Evolutionary conservation across 2,113 vertebrate genomes (phyloP), one percentile per base, ranked within the genome.

Genomic region (Pleuronectes platessa): DNA sequence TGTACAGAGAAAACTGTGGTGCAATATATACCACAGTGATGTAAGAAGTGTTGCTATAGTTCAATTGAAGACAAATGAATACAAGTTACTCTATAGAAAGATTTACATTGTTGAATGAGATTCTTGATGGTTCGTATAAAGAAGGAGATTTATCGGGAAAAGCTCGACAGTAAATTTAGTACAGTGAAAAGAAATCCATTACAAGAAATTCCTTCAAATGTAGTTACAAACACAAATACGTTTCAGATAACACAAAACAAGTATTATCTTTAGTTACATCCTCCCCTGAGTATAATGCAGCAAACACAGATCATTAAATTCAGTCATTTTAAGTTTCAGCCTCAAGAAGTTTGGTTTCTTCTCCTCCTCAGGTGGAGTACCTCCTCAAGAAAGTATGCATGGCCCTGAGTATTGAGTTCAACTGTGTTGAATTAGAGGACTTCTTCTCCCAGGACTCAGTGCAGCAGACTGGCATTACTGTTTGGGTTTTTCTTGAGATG

Each of bases 401-500:
- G 2, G 94, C 95, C 81, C 95, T 98, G 95, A 96, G 94, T 1
- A 85, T 96, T 84, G 97, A 99, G 92, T 90, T 97, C 90, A 95
- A 94, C 86, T 89, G 91, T 47, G 95, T 95, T 0, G 97, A 99
- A 82, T 82, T 98, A 70, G 96, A 97, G 8, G 97, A 99, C 47
- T 94, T 95, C 85, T 91, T 97, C 69, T 91, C 95, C 55, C 96
- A 96, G 91, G 96, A 97, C 56, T 68, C 91, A 0, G 94, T 94
- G 69, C 94, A 67, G 35, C 94, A 95, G 76, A 93, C 67, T 0
- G 96, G 96, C 0, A 91, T 98, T 78, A 97, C 93, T 0, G 97
- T 98, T 70, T 99, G 98, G 98, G 93, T 94, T 81, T 96, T 99
- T 75, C 91, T 99, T 80, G 95, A 96, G 72, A 93, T 98, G 96